Percentiles rank a stretch among this genome's conserved stretches.
Conservation (phyloP, 2,888 invertebrate genomes). For the Aricia artaxerxes region DNA sequence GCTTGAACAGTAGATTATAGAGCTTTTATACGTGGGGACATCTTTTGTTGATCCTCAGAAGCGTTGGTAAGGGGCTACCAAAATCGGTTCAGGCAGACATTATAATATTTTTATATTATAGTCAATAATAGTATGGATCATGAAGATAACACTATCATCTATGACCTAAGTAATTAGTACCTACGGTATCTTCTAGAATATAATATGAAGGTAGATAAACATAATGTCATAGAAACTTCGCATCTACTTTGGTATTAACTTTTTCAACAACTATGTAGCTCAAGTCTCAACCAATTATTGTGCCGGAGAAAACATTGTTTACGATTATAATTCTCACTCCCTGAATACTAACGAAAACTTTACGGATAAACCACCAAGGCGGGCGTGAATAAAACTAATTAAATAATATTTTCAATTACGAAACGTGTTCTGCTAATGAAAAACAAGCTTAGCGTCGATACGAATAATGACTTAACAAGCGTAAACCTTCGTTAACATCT, state of each 20-base stretch:
- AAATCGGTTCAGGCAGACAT: too few relatives aligned
- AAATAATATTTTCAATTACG: slow-evolving; percentile 20
- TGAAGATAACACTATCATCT: neutral
- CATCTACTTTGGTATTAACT: neutral
- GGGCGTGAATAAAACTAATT: slow-evolving; percentile 21
- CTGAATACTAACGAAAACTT: neutral
- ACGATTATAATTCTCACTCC: neutral
- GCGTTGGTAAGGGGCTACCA: too few relatives aligned
- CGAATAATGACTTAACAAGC: slow-evolving; percentile 56
- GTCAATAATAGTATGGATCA: neutral
- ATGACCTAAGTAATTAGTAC: neutral
- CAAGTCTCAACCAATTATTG: neutral
- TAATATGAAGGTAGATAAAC: too few relatives aligned
- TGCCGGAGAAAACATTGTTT: neutral
- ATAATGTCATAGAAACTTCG: neutral
- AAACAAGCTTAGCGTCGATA: slow-evolving; percentile 45
- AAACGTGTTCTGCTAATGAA: slow-evolving; percentile 9
- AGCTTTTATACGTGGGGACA: too few relatives aligned
- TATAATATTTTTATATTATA: too few relatives aligned
- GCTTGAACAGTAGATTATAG: too few relatives aligned
- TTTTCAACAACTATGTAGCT: neutral
- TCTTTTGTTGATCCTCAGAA: too few relatives aligned
- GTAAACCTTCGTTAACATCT: slow-evolving; percentile 44
- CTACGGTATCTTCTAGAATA: neutral
- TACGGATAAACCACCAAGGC: neutral